phyloP scores from a whole-genome alignment of 2,888 invertebrate genomes.

The Megalurothrips usitatus region DNA sequence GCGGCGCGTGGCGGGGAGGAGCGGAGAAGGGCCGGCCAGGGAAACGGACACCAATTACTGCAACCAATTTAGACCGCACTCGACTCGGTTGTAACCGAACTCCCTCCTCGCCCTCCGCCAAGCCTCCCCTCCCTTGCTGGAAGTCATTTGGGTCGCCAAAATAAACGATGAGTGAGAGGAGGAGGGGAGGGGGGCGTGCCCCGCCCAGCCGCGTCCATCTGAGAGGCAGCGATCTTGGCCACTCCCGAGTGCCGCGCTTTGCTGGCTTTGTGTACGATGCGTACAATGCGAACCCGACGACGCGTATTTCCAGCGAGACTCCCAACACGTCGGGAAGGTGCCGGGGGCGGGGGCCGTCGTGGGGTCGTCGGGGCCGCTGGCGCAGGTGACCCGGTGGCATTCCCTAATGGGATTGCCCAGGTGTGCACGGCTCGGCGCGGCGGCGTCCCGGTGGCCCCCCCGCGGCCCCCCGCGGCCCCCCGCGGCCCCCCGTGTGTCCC shows the following conservation, averaged over 20 bases:
- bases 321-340: background rate
- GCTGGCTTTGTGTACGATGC: too few species aligned
- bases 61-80: constrained; percentile 13
- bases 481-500: background rate
- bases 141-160: constrained; percentile 23
- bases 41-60: constrained; percentile 17
- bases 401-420: constrained; percentile 23
- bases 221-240: too few species aligned
- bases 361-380: background rate
- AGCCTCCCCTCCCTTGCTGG: background rate
- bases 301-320: too few species aligned
- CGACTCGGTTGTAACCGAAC: constrained; percentile 8
- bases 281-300: too few species aligned
- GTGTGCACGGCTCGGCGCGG: background rate
- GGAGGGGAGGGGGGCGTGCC: too few species aligned
- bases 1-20: background rate
- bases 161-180: background rate
- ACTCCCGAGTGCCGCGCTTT: too few species aligned
- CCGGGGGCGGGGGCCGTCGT: background rate
- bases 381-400: background rate
- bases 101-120: background rate
- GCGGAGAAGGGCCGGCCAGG: background rate
- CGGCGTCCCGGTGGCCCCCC: background rate
- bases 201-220: too few species aligned
- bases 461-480: background rate